Evolutionary conservation across 2,797 vertebrate genomes (phyloP).

Genomic region (Centroberyx gerrardi): DNA sequence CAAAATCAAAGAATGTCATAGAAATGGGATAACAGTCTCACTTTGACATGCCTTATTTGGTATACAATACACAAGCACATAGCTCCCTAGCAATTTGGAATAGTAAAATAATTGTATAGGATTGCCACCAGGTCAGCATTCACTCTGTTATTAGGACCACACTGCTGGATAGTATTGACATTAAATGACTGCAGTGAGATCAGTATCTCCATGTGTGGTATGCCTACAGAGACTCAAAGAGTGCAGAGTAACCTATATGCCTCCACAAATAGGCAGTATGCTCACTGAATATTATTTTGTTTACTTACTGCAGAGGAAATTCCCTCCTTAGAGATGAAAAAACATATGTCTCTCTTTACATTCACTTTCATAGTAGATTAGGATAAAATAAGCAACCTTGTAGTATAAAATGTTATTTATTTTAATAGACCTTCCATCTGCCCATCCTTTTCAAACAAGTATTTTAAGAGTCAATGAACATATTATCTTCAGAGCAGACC

Average conservation of each 20-base stretch:
- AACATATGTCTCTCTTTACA: constrained; percentile 15
- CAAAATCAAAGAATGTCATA: constrained; percentile 7
- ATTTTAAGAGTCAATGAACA: constrained; percentile 80
- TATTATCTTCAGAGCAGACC: constrained; percentile 81
- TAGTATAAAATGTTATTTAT: constrained; percentile 83
- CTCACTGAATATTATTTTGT: constrained; percentile 17
- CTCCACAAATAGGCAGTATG: constrained; percentile 14
- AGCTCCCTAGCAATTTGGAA: constrained; percentile 19
- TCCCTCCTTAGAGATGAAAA: not conserved
- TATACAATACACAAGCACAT: not conserved
- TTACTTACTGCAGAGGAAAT: constrained; percentile 17
- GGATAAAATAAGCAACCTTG: constrained; percentile 69
- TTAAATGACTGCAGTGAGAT: constrained; percentile 7
- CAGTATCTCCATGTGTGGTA: constrained; percentile 1
- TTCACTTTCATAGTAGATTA: constrained; percentile 46
- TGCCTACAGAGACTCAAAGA: not conserved
- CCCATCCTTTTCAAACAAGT: constrained; percentile 74
- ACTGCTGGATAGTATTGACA: not conserved
- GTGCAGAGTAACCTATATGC: constrained; percentile 7
- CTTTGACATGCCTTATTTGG: not conserved
- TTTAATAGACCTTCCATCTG: constrained; percentile 84
- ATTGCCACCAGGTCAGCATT: constrained; percentile 12
- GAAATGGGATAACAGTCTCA: constrained; percentile 4
- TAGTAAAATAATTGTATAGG: constrained; percentile 14
- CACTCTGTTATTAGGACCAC: constrained; percentile 12